Evolutionary conservation across 2,113 vertebrate species (phyloP).

Genomic region (Oenanthe oenanthe): DNA sequence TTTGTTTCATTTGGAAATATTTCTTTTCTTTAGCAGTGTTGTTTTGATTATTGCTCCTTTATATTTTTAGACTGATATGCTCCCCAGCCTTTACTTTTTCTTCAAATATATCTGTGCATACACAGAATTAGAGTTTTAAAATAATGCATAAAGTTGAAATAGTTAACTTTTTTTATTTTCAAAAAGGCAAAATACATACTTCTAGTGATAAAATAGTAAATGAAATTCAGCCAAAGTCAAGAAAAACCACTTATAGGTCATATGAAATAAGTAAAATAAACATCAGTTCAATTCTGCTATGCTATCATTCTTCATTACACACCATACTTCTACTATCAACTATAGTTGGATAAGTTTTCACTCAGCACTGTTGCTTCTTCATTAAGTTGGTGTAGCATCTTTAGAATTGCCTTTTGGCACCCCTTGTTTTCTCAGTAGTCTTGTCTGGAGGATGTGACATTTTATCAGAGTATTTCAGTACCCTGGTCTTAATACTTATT

Average conservation of each 20-base stretch:
- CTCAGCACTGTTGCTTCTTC: not conserved
- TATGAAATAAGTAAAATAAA: not conserved
- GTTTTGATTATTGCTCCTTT: not conserved
- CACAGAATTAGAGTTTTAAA: not conserved
- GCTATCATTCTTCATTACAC: not conserved
- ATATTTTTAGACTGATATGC: not conserved
- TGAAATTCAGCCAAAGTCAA: not conserved
- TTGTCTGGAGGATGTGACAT: not conserved
- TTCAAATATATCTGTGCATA: not conserved
- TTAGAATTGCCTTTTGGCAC: not conserved
- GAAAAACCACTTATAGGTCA: not conserved
- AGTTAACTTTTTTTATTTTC: not conserved
- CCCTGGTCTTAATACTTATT: not conserved
- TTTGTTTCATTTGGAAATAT: slow-evolving; percentile 53
- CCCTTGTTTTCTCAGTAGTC: not conserved
- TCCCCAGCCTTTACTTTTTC: not conserved
- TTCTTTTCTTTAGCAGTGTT: not conserved
- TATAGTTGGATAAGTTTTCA: not conserved
- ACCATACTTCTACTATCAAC: not conserved
- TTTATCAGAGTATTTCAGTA: not conserved
- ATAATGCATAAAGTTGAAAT: not conserved
- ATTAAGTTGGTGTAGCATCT: not conserved
- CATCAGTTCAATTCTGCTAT: not conserved
- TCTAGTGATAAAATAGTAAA: not conserved
- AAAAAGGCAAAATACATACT: not conserved